These are phyloP conservation scores for Tetramorium bicarinatum DNA, from an alignment of 2,888 invertebrate species.

Conservation along the genomic window DNA sequence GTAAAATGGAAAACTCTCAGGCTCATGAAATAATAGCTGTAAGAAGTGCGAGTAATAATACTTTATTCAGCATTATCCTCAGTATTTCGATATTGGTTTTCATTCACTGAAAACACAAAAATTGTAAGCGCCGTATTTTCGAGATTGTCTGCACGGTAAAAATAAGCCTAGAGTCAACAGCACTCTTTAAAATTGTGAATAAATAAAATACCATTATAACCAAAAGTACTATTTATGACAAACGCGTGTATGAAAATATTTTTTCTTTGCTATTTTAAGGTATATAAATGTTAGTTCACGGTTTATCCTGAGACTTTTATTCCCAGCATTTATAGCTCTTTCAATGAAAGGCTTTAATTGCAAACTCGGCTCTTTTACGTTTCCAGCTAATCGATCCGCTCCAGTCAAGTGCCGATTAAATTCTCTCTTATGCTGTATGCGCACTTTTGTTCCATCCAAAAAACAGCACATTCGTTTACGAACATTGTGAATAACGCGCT, in stretches of 20 bases:
- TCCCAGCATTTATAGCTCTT: neutral
- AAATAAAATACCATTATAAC: no score
- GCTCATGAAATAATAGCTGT: neutral
- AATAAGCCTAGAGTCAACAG: neutral
- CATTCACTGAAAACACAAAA: neutral
- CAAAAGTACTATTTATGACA: neutral
- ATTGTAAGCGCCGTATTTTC: neutral
- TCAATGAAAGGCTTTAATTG: neutral
- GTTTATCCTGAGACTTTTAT: neutral
- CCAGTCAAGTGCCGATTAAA: conserved; percentile 3
- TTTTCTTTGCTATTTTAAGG: neutral
- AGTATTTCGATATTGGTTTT: neutral
- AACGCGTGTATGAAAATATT: neutral
- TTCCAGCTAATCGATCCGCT: conserved; percentile 16
- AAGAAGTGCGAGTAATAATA: neutral
- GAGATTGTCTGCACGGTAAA: neutral
- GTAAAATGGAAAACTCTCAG: neutral
- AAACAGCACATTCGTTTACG: neutral
- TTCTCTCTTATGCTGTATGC: neutral
- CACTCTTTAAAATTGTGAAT: neutral
- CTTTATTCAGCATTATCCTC: neutral
- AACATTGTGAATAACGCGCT: neutral
- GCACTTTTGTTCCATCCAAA: neutral
- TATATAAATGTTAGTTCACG: neutral
- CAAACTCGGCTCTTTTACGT: neutral